Conservation (phyloP, 2,113 vertebrate species). For the Upupa epops region DNA sequence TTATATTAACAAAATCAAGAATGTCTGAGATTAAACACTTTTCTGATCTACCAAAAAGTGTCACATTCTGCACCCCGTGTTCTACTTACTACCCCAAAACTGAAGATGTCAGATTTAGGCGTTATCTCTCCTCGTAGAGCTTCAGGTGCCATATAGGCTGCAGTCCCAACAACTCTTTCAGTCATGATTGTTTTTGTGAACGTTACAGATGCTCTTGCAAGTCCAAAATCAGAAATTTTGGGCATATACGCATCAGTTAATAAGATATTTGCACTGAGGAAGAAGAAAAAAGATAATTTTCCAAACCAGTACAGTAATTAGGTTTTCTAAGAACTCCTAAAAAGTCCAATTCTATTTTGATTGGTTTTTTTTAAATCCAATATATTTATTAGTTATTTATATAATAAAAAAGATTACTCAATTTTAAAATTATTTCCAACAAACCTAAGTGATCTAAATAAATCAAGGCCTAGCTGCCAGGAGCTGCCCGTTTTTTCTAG, state of each 20-base stretch:
- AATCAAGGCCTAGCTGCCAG: background rate
- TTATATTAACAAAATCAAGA: no score
- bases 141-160: slow-evolving; percentile 96
- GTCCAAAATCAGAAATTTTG: slow-evolving; percentile 96
- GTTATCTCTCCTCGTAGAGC: slow-evolving; percentile 93
- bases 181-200: slow-evolving; percentile 87
- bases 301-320: background rate
- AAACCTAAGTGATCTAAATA: background rate
- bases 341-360: background rate
- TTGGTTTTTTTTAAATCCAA: background rate
- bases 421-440: no score
- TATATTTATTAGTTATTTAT: background rate
- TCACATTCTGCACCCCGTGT: background rate
- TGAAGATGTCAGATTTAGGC: slow-evolving; percentile 93
- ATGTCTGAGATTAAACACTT: no score
- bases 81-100: slow-evolving; percentile 90
- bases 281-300: background rate
- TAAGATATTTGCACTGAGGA: slow-evolving; percentile 89
- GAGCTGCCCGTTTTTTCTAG: background rate
- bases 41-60: background rate
- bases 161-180: slow-evolving; percentile 91
- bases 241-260: slow-evolving; percentile 83
- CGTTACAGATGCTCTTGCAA: slow-evolving; percentile 87
- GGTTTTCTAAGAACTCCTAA: background rate
- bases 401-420: background rate